Evolutionary conservation across 1,140 invertebrate genomes (phyloP), one percentile per base, ranked within the genome.

Genomic region (Musca vetustissima): DNA sequence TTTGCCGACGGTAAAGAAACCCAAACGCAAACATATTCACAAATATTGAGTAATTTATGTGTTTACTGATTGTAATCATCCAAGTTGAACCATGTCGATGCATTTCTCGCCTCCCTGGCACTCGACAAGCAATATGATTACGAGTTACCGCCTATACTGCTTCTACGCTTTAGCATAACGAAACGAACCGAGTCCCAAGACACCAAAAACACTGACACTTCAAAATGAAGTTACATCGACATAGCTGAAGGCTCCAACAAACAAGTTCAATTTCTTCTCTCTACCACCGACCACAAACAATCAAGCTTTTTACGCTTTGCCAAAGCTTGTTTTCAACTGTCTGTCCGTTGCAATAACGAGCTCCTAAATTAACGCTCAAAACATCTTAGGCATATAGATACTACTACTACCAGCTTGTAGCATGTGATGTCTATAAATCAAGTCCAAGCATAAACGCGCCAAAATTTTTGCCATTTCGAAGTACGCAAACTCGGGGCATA

Each of bases 401-500:
- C 28, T n/a, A n/a, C n/a, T 28, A 4, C 28, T 3, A 28, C 3
- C 2, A 43, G 36, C 36, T 43, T 43, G 36, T 43, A 13, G 36
- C 36, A 43, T 43, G 36, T 43, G 36, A 43, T 43, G 36, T 11
- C 36, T 43, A 43, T 43, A 61, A 61, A 61, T 61, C 57, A 61
- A 61, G 67, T 61, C 48, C 22, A 2, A 43, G 36, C 36, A 43
- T 43, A 43, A 43, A 43, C 68, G 61, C 68, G 68, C 68, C 50
- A 68, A 68, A 67, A 61, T 28, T 61, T 57, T n/a, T 68, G 17
- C 48, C 36, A 61, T 43, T 25, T 28, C n/a, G 43, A n/a, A 43
- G n/a, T 65, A 47, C 73, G 74, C 74, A 76, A 71, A 74, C 73
- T 70, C 73, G 66, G 36, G 36, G 15, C 43, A 19, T 28, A 64